phyloP scores from a whole-genome alignment of 2,113 vertebrate species.

The Struthidea cinerea region DNA sequence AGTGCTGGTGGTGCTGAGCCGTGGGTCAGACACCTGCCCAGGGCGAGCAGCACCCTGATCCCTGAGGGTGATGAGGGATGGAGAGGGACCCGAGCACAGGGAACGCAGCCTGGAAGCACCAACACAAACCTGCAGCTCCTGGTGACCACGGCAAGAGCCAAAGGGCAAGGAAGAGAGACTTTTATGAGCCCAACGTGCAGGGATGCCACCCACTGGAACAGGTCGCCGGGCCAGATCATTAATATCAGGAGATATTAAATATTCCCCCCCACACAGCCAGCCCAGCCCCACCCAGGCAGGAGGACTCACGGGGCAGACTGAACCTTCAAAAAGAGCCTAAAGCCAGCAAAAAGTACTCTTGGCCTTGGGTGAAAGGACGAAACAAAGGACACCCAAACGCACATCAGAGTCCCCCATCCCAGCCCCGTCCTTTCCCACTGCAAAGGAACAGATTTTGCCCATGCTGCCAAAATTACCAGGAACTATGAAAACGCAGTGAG shows the following conservation, averaged over 20 bases:
- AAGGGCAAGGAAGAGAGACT: neutral
- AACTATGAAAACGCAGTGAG: slow-evolving; percentile 17
- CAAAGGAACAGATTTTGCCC: slow-evolving; percentile 10
- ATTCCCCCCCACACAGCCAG: neutral
- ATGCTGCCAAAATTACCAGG: slow-evolving; percentile 7
- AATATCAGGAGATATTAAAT: neutral
- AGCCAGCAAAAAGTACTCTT: neutral
- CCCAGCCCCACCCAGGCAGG: neutral
- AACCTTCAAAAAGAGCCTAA: neutral
- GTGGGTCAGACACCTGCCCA: neutral
- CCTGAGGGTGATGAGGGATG: rapidly evolving
- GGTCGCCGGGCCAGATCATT: neutral
- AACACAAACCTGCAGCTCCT: neutral
- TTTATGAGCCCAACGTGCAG: neutral
- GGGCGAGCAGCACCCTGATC: neutral
- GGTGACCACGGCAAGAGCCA: neutral
- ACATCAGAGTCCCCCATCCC: neutral
- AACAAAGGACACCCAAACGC: neutral
- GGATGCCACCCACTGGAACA: neutral
- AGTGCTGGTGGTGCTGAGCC: neutral
- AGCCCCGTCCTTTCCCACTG: neutral
- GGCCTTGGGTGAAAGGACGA: neutral
- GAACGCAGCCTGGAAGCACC: rapidly evolving
- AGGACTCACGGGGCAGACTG: neutral
- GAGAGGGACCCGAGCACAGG: neutral